phyloP scores from a whole-genome alignment of 1,140 invertebrate species.

The Drosophila malerkotliana region DNA sequence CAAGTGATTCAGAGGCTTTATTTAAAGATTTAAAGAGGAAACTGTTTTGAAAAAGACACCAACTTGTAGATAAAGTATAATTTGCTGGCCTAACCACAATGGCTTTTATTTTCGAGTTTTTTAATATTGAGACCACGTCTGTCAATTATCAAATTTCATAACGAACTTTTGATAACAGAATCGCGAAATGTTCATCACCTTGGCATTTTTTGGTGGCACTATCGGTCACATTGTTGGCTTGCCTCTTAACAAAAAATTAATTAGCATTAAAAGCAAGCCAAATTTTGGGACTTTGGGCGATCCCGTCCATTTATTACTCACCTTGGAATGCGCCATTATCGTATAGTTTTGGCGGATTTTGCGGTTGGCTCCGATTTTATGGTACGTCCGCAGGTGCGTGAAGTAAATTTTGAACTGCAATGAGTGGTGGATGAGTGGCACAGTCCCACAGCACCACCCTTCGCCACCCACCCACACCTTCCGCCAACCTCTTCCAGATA shows the following conservation, averaged over 20 bases:
- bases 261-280: conserved; percentile 10
- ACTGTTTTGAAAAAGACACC: too few relatives aligned
- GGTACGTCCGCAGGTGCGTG: conserved; percentile 22
- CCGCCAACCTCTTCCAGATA: conserved; percentile 20
- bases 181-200: conserved; percentile 4
- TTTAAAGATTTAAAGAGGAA: neutral
- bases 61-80: too few relatives aligned
- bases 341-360: neutral
- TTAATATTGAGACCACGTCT: neutral
- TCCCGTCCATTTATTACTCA: conserved; percentile 25
- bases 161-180: conserved; percentile 15
- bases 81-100: neutral
- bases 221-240: conserved; percentile 3
- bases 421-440: neutral
- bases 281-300: conserved; percentile 10
- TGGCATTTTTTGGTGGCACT: conserved; percentile 13
- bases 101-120: neutral
- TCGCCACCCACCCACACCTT: neutral
- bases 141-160: conserved; percentile 26
- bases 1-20: neutral
- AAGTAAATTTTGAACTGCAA: conserved; percentile 31
- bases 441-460: neutral
- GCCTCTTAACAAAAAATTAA: neutral
- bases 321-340: conserved; percentile 40
- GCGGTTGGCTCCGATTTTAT: neutral